Conservation (phyloP, 2,113 vertebrate genomes). For the Heterocephalus glaber region DNA sequence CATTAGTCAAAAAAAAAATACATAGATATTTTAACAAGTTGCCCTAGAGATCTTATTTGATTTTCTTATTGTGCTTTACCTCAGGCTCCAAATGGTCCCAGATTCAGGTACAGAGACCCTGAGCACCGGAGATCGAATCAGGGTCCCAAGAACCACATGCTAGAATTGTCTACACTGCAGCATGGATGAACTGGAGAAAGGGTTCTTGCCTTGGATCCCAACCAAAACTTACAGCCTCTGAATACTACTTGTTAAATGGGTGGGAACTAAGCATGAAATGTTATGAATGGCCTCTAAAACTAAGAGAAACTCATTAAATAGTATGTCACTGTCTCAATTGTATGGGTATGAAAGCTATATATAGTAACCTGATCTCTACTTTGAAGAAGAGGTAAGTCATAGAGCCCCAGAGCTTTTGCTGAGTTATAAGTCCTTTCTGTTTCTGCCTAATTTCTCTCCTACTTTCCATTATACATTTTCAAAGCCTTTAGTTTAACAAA, state of each 20-base stretch:
- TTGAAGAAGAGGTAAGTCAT: background rate
- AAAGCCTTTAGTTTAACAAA: background rate
- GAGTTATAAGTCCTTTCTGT: background rate
- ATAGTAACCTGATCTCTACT: background rate
- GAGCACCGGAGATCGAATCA: background rate
- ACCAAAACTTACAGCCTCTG: background rate
- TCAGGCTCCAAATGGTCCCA: background rate
- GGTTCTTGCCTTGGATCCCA: background rate
- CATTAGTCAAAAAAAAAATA: background rate
- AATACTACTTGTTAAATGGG: background rate
- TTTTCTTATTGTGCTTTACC: background rate
- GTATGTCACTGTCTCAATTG: background rate
- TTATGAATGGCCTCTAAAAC: background rate
- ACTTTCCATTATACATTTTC: background rate
- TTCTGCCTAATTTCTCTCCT: background rate
- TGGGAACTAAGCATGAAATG: background rate
- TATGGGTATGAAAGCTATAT: background rate
- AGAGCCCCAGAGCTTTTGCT: background rate
- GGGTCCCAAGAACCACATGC: background rate
- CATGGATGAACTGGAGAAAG: background rate
- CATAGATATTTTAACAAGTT: background rate
- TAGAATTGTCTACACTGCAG: background rate
- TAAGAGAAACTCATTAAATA: background rate
- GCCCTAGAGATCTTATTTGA: background rate
- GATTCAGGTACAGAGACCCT: background rate